Conservation (phyloP, 1,140 invertebrate genomes). For the Formica selysi region DNA sequence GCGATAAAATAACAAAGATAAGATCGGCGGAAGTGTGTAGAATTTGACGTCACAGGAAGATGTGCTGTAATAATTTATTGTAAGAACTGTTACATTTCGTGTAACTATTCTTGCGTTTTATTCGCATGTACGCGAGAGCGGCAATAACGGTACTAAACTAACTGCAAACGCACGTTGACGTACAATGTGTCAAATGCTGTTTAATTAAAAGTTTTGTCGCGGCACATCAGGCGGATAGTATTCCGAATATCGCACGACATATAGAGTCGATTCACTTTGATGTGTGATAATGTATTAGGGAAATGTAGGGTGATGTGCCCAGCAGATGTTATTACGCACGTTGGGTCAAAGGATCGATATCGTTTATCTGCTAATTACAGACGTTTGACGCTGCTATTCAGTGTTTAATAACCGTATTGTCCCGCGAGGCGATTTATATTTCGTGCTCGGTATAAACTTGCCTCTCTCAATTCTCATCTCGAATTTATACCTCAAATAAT, state of each 20-base stretch:
- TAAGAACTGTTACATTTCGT: too few relatives aligned
- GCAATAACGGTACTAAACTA: background rate
- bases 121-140: background rate
- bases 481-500: background rate
- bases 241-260: slow-evolving; percentile 9
- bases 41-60: background rate
- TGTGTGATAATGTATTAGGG: slow-evolving; percentile 41
- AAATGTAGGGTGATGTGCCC: slow-evolving; percentile 44
- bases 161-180: slow-evolving; percentile 10
- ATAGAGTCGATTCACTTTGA: slow-evolving; percentile 27
- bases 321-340: slow-evolving; percentile 50
- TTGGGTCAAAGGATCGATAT: slow-evolving; percentile 54
- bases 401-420: slow-evolving; percentile 49
- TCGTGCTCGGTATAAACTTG: background rate
- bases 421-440: slow-evolving; percentile 42
- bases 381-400: slow-evolving; percentile 49
- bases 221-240: slow-evolving; percentile 6
- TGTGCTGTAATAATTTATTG: too few relatives aligned
- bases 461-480: background rate
- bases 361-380: slow-evolving; percentile 52
- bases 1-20: slow-evolving; percentile 32
- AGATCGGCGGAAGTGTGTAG: background rate
- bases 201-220: slow-evolving; percentile 55
- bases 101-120: slow-evolving; percentile 1
- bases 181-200: slow-evolving; percentile 49